Percentiles rank a stretch among this genome's conserved stretches.
These are phyloP conservation scores for Hirudinaria manillensis DNA, from an alignment of 2,888 invertebrate genomes.

Conservation along the genomic window DNA sequence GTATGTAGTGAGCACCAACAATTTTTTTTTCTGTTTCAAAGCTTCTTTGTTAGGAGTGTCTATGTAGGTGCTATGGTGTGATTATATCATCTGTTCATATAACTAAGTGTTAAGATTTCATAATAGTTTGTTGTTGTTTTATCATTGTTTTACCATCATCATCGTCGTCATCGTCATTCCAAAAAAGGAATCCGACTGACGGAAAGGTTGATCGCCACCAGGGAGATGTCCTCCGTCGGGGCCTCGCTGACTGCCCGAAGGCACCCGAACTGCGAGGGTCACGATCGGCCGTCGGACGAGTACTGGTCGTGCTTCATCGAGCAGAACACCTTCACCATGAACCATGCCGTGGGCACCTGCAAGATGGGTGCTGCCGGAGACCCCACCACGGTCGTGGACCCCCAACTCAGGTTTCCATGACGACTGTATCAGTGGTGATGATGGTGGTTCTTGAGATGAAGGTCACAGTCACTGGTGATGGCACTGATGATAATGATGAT, in stretches of 20 bases:
- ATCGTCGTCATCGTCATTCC: not conserved
- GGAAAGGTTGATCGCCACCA: conserved; percentile 33
- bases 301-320: conserved; percentile 40
- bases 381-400: conserved; percentile 63
- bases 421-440: not conserved
- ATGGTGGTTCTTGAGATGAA: not conserved
- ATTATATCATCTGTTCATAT: too few relatives aligned
- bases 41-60: too few relatives aligned
- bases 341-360: conserved; percentile 73
- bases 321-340: conserved; percentile 47
- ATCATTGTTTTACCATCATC: not conserved
- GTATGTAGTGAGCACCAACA: too few relatives aligned
- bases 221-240: conserved; percentile 32
- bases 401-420: conserved; percentile 50
- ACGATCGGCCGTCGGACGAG: conserved; percentile 34
- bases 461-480: not conserved
- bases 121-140: not conserved
- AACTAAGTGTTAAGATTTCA: not conserved
- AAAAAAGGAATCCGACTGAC: conserved; percentile 35
- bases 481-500: not conserved
- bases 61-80: too few relatives aligned
- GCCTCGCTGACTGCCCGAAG: conserved; percentile 24
- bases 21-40: too few relatives aligned
- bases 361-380: conserved; percentile 61
- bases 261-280: conserved; percentile 38